phyloP scores from a whole-genome alignment of 1,140 invertebrate species.

The Diabrotica undecimpunctata region DNA sequence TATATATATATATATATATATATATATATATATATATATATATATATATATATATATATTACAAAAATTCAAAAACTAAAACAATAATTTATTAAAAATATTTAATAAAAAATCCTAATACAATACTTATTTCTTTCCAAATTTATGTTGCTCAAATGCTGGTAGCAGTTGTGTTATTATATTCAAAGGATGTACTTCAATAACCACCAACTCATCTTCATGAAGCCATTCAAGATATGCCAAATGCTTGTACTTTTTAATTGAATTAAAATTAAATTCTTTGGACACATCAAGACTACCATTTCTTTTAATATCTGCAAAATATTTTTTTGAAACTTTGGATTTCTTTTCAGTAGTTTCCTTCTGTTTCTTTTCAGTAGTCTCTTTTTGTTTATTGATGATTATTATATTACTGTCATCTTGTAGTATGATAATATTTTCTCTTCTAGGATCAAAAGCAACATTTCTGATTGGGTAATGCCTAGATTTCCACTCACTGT shows the following conservation, averaged over 20 bases:
- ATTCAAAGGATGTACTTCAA: conserved; percentile 63
- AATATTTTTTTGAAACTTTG: background rate
- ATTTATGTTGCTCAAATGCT: conserved; percentile 59
- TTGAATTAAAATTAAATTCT: background rate
- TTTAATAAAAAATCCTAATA: no score
- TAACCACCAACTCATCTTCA: conserved; percentile 60
- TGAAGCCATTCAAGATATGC: conserved; percentile 57
- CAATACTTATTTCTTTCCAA: conserved; percentile 50
- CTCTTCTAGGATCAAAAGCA: conserved; percentile 54
- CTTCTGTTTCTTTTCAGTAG: background rate
- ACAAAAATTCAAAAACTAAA: no score
- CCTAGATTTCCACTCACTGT: conserved; percentile 49
- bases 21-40: no score
- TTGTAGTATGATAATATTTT: conserved; percentile 60
- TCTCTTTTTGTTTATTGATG: conserved; percentile 52
- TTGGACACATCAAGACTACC: background rate
- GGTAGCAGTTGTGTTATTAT: conserved; percentile 60
- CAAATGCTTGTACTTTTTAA: conserved; percentile 54
- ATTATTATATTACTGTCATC: conserved; percentile 61
- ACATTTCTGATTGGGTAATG: conserved; percentile 55
- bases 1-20: no score
- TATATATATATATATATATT: no score
- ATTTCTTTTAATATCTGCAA: background rate
- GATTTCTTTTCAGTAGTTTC: background rate
- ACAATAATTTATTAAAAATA: no score